Evolutionary conservation across 30 jellyfish, hydroid and myxozoan species (phyloP), one percentile per base, ranked within the genome.

Genomic region (Clytia hemisphaerica): DNA sequence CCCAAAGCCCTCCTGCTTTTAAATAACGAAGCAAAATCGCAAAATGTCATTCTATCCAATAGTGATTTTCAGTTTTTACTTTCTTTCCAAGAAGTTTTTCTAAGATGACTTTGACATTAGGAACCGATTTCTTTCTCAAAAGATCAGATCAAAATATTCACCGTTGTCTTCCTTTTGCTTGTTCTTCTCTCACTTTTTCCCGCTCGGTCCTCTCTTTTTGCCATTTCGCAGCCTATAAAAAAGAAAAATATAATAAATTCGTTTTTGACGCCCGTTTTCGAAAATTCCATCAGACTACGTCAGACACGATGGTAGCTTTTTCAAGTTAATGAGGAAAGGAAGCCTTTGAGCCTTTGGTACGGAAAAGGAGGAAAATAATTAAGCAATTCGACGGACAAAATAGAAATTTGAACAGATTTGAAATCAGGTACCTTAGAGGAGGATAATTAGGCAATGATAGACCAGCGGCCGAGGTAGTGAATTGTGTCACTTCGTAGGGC

Each of bases 131-230:
- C n/a, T n/a, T n/a, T n/a, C n/a, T n/a, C n/a, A n/a, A n/a, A n/a
- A n/a, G n/a, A n/a, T n/a, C n/a, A n/a, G n/a, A 36, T 34, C 24
- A 65, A 27, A n/a, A 19, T 25, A 21, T 3, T 21, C 37, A 86
- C 96, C 88, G 72, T 61, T 78, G 94, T 35, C 88, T 62, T 53
- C 80, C 94, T 49, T 83, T 65, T 28, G 89, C 93, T 44, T 83
- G 85, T 51, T 76, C 92, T 55, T 88, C 97, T 26, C 97, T 55
- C 27, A 88, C 83, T 67, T 67, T 88, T 48, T 88, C 97, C 31
- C 80, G 73, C 66, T 80, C 97, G 33, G 28, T 66, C 27, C 84
- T 70, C 50, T 88, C 97, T 32, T 78, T 79, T 30, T 47, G 78
- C 79, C 97, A 63, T 79, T 88, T 88, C 9, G 46, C 65, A 61